phyloP scores from a whole-genome alignment of 2,113 vertebrate genomes.

The Aythya baeri region DNA sequence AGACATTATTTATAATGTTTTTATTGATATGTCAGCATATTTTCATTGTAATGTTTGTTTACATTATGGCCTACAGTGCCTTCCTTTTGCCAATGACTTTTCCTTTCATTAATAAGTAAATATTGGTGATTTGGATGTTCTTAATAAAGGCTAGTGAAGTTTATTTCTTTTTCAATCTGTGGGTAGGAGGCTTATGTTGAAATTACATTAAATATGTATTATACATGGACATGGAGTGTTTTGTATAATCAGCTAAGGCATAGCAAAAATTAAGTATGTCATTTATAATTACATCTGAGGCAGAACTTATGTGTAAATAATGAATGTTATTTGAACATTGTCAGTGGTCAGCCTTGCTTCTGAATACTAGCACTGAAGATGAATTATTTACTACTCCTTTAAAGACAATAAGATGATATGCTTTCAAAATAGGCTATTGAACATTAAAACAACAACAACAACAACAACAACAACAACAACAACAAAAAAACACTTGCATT shows the following conservation, averaged over 20 bases:
- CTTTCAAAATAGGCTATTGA: background rate
- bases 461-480: too few species aligned
- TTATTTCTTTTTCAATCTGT: background rate
- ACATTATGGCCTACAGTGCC: background rate
- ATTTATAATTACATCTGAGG: background rate
- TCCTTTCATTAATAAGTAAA: background rate
- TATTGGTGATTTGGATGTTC: background rate
- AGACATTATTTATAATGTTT: background rate
- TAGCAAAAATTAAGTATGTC: background rate
- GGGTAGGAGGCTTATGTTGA: background rate
- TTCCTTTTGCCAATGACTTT: background rate
- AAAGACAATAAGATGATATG: background rate
- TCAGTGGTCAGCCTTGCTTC: background rate
- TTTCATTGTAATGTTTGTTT: background rate
- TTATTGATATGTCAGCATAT: background rate
- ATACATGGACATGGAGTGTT: background rate
- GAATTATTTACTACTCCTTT: background rate
- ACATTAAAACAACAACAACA: too few species aligned
- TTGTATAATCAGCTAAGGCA: background rate
- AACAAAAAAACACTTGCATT: background rate
- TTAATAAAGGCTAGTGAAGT: background rate
- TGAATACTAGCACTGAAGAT: background rate
- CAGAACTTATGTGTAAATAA: background rate
- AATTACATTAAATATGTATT: conserved; percentile 6
- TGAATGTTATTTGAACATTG: background rate